Conservation (phyloP, 2,113 vertebrate genomes). For the Grammomys surdaster region DNA sequence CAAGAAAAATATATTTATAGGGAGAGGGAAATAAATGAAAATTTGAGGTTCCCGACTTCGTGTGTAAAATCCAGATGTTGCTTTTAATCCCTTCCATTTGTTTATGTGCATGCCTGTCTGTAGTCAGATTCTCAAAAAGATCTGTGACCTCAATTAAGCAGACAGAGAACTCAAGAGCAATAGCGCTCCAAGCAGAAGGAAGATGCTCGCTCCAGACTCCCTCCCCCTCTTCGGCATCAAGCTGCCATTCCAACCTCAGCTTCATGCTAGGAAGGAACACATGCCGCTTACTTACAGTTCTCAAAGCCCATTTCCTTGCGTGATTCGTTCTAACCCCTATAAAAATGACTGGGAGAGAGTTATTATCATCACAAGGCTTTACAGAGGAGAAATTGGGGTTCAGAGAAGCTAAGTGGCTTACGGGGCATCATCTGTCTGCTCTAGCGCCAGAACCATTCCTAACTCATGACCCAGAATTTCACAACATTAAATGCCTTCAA, state of each 20-base stretch:
- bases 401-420: slow-evolving; percentile 42
- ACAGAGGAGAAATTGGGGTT: slow-evolving; percentile 18
- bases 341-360: slow-evolving; percentile 32
- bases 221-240: neutral
- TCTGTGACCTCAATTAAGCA: neutral
- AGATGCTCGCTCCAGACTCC: neutral
- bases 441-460: neutral
- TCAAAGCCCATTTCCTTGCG: slow-evolving; percentile 57
- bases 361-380: neutral
- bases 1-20: neutral
- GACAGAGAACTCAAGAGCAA: neutral
- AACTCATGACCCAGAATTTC: neutral
- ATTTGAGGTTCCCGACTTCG: neutral
- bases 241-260: neutral
- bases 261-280: slow-evolving; percentile 34
- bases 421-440: neutral
- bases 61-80: neutral
- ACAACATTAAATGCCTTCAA: neutral
- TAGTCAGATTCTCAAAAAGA: neutral
- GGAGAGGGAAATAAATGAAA: too few species aligned
- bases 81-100: neutral
- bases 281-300: slow-evolving; percentile 38
- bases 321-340: neutral
- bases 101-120: neutral
- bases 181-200: neutral